Conservation (phyloP, 2,113 vertebrate genomes). For the Regulus satrapa region DNA sequence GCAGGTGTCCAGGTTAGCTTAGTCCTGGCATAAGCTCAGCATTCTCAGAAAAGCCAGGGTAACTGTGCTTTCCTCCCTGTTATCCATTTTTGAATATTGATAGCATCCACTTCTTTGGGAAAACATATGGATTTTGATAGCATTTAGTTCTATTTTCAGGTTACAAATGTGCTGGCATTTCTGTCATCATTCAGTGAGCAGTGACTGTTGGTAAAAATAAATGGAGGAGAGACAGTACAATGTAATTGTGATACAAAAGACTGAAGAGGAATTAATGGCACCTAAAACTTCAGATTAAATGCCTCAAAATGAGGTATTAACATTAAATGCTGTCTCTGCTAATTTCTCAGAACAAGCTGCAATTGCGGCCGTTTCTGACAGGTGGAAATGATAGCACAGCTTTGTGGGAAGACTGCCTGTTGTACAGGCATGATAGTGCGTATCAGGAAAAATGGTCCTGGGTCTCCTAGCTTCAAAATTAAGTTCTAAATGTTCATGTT, state of each 20-base stretch:
- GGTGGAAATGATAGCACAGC: neutral
- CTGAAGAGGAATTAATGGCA: neutral
- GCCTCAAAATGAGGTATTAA: constrained; percentile 10
- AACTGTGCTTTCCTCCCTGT: neutral
- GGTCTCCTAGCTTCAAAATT: neutral
- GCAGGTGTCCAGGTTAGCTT: neutral
- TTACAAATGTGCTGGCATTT: neutral
- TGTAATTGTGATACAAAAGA: constrained; percentile 8
- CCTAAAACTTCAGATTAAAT: constrained; percentile 19
- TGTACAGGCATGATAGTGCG: neutral
- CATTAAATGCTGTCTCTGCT: neutral
- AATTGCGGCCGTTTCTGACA: neutral
- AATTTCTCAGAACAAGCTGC: neutral
- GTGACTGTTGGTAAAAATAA: constrained; percentile 1
- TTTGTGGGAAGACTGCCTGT: neutral
- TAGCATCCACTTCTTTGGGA: neutral
- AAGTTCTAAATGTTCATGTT: neutral
- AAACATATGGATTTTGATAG: neutral
- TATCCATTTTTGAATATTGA: neutral
- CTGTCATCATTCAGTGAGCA: neutral
- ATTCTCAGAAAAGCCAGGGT: neutral
- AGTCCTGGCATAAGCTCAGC: neutral
- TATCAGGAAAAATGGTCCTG: neutral
- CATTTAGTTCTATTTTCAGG: constrained; percentile 6
- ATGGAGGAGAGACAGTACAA: neutral